phyloP scores from a whole-genome alignment of 2,888 invertebrate species.

The Conops quadrifasciatus region DNA sequence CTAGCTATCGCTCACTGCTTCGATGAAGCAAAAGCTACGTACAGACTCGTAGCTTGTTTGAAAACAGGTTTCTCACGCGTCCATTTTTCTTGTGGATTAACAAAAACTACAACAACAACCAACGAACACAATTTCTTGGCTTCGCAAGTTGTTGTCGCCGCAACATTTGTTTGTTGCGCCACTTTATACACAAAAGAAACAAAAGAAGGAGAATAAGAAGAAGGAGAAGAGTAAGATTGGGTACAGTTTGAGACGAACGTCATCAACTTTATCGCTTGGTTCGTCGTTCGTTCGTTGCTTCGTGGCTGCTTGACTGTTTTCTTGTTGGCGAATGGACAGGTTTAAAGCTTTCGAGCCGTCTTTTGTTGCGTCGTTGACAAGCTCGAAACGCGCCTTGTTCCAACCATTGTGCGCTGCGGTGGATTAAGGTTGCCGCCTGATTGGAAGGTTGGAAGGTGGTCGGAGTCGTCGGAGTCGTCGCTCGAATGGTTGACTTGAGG shows the following conservation, averaged over 20 bases:
- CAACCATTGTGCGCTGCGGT: no score
- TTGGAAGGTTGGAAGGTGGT: no score
- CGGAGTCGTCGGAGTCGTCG: no score
- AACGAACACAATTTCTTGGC: conserved; percentile 15
- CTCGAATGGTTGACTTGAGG: no score
- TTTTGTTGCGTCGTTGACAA: conserved; percentile 3
- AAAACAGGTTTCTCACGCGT: conserved; percentile 36
- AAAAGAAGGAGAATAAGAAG: background rate
- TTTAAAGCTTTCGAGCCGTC: background rate
- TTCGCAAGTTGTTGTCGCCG: conserved; percentile 20
- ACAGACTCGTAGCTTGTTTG: background rate
- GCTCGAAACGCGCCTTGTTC: background rate
- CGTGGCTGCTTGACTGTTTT: background rate
- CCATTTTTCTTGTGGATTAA: background rate
- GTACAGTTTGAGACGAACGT: conserved; percentile 18
- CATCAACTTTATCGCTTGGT: no score
- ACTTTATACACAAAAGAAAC: background rate
- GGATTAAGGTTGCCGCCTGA: background rate
- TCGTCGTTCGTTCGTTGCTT: background rate
- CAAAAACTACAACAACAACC: background rate
- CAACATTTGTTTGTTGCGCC: conserved; percentile 26
- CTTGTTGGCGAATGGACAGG: conserved; percentile 1
- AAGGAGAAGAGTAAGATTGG: conserved; percentile 2
- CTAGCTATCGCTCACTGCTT: background rate
- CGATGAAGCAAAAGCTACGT: conserved; percentile 11